Evolutionary conservation across 2,797 vertebrate genomes (phyloP).

Genomic region (Argyrosomus regius): DNA sequence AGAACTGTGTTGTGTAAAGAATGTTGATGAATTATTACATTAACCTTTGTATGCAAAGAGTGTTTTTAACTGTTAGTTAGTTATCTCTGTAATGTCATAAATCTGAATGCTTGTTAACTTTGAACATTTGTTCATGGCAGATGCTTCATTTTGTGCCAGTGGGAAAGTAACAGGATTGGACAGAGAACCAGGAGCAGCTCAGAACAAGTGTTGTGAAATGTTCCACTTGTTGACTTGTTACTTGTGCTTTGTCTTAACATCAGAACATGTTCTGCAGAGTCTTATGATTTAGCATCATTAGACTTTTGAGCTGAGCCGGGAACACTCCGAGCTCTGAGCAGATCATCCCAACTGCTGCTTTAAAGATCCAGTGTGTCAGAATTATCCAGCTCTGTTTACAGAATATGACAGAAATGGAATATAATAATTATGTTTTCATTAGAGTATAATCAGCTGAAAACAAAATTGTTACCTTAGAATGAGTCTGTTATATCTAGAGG

Average conservation of each 20-base stretch:
- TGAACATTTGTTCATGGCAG: neutral
- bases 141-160: neutral
- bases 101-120: neutral
- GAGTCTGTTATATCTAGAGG: too few species aligned
- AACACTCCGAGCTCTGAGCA: constrained; percentile 16
- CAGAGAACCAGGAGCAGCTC: neutral
- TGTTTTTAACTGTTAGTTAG: neutral
- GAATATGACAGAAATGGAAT: too few species aligned
- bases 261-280: neutral
- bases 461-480: too few species aligned
- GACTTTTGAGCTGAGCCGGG: constrained; percentile 15
- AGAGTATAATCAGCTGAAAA: too few species aligned
- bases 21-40: too few species aligned
- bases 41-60: neutral
- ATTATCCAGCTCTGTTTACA: too few species aligned
- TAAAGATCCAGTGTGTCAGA: neutral
- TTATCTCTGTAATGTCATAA: too few species aligned
- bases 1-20: too few species aligned
- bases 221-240: neutral
- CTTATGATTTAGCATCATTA: constrained; percentile 5
- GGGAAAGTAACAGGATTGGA: neutral
- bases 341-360: neutral
- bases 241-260: neutral
- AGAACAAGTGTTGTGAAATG: neutral
- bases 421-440: neutral